phyloP scores from a whole-genome alignment of 2,797 vertebrate genomes.

The Lateolabrax maculatus region DNA sequence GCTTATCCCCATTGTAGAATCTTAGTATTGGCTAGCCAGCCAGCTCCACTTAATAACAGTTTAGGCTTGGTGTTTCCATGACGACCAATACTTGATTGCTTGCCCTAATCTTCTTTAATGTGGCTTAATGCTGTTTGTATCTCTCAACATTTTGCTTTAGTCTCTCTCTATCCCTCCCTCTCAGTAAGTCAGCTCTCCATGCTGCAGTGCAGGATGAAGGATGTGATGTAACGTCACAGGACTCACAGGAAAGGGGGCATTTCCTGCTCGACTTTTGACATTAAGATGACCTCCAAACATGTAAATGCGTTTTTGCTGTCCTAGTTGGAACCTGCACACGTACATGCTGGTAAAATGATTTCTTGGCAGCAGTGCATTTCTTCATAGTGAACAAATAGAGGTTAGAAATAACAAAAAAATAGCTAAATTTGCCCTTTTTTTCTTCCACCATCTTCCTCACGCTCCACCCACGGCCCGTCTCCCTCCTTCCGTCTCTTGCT shows the following conservation, averaged over 20 bases:
- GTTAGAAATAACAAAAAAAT: conserved; percentile 7
- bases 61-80: conserved; percentile 81
- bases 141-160: conserved; percentile 55
- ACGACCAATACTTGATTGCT: conserved; percentile 84
- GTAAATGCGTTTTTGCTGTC: conserved; percentile 27
- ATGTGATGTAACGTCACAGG: conserved; percentile 21
- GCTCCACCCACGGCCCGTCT: conserved; percentile 4
- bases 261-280: conserved; percentile 47
- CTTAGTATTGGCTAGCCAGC: conserved; percentile 70
- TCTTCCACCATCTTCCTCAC: conserved; percentile 12
- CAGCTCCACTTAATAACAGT: conserved; percentile 81
- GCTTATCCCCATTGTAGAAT: conserved; percentile 75
- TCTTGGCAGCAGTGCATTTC: background rate
- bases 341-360: background rate
- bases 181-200: conserved; percentile 17
- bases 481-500: background rate
- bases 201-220: conserved; percentile 20
- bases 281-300: conserved; percentile 31
- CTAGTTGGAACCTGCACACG: background rate
- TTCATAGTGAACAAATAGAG: background rate
- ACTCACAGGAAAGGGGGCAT: conserved; percentile 22
- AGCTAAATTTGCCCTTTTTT: background rate
- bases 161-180: conserved; percentile 11
- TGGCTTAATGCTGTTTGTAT: conserved; percentile 81
- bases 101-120: conserved; percentile 85